phyloP scores from a whole-genome alignment of 2,888 invertebrate genomes.

The Deroplatys truncata region DNA sequence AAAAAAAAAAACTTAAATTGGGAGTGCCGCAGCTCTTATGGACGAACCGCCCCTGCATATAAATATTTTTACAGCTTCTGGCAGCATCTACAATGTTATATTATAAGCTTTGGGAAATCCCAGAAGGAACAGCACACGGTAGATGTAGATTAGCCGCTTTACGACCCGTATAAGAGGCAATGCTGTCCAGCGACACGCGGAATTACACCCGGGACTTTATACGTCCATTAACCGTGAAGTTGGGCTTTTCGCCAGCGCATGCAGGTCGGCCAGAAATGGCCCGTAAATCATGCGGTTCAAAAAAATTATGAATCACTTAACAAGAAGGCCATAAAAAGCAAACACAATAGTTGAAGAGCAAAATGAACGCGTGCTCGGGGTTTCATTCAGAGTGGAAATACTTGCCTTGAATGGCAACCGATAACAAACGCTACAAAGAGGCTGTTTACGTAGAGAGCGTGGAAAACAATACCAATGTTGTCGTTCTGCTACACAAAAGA shows the following conservation, averaged over 20 bases:
- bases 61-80: too few species aligned
- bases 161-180: neutral
- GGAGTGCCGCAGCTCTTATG: too few species aligned
- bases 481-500: too few species aligned
- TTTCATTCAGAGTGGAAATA: neutral
- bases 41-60: too few species aligned
- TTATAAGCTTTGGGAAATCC: too few species aligned
- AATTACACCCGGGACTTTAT: neutral
- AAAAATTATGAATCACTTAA: neutral
- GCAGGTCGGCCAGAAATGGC: neutral
- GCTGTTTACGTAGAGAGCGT: too few species aligned
- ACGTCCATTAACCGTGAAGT: neutral
- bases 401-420: neutral
- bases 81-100: too few species aligned
- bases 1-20: too few species aligned
- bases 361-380: too few species aligned
- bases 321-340: neutral
- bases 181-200: neutral
- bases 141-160: neutral
- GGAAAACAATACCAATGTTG: too few species aligned
- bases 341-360: neutral
- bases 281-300: neutral
- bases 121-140: too few species aligned
- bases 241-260: neutral
- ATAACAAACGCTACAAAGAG: neutral